phyloP scores from a whole-genome alignment of 2,113 vertebrate genomes.

The Calyptommatus sinebrachiatus region DNA sequence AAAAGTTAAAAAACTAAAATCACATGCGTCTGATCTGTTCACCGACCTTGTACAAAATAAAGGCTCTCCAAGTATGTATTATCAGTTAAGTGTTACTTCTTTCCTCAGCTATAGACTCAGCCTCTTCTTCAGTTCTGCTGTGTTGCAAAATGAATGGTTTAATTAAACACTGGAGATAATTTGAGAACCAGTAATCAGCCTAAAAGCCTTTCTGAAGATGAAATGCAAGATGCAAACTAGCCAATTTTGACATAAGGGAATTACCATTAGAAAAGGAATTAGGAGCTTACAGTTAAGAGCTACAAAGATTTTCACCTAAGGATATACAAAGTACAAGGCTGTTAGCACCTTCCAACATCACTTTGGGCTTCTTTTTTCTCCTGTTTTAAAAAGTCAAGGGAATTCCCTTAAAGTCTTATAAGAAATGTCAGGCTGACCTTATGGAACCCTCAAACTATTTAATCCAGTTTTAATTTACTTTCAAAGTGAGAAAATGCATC shows the following conservation, averaged over 20 bases:
- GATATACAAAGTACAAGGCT: background rate
- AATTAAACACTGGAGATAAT: constrained; percentile 19
- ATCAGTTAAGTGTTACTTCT: background rate
- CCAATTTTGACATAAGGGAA: background rate
- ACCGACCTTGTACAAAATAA: background rate
- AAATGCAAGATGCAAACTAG: constrained; percentile 13
- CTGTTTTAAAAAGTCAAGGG: background rate
- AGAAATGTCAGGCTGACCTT: too few species aligned
- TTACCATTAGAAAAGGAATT: constrained; percentile 13
- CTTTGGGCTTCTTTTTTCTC: background rate
- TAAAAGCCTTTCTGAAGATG: constrained; percentile 5
- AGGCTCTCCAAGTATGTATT: background rate
- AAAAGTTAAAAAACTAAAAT: too few species aligned
- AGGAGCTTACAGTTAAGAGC: background rate
- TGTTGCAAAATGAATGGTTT: background rate
- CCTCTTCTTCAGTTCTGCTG: background rate
- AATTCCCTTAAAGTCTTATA: too few species aligned
- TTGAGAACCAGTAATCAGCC: background rate
- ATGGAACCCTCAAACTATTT: too few species aligned
- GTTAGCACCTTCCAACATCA: background rate
- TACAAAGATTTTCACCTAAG: background rate
- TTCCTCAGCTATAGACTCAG: background rate
- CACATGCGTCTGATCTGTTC: background rate
- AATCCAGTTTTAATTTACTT: too few species aligned
- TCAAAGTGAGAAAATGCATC: too few species aligned